Evolutionary conservation across 2,888 invertebrate genomes (phyloP).

Genomic region (Psococerastis gibbosa): DNA sequence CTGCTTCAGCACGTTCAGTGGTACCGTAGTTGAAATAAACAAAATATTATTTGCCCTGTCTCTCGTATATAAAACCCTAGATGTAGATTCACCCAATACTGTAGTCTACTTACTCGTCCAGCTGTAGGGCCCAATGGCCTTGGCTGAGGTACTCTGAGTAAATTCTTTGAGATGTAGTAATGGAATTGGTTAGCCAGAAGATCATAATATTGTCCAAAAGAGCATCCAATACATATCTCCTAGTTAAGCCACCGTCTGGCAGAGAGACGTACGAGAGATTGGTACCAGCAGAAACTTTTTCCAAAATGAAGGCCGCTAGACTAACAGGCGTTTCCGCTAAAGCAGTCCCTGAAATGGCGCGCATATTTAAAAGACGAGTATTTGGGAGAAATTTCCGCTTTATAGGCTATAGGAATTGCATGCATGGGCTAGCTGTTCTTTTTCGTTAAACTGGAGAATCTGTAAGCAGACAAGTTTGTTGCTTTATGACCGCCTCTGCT

Average conservation of each 20-base stretch:
- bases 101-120: conserved; percentile 29
- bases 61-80: too few relatives aligned
- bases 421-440: too few relatives aligned
- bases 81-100: too few relatives aligned
- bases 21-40: too few relatives aligned
- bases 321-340: conserved; percentile 64
- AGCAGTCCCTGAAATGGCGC: conserved; percentile 42
- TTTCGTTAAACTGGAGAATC: too few relatives aligned
- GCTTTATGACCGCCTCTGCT: too few relatives aligned
- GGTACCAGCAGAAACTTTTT: conserved; percentile 70
- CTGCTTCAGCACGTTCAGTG: too few relatives aligned
- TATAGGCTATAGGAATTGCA: too few relatives aligned
- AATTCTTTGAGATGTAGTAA: conserved; percentile 52
- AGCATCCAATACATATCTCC: conserved; percentile 46
- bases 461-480: too few relatives aligned
- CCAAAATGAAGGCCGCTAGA: conserved; percentile 72
- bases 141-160: conserved; percentile 43
- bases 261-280: conserved; percentile 29
- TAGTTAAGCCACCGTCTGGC: conserved; percentile 38
- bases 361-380: too few relatives aligned
- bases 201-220: conserved; percentile 61
- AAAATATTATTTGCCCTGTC: too few relatives aligned
- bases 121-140: conserved; percentile 20
- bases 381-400: too few relatives aligned
- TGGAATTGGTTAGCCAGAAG: conserved; percentile 57